These are phyloP conservation scores for Labia minor DNA, from an alignment of 2,888 invertebrate species.

Conservation along the genomic window DNA sequence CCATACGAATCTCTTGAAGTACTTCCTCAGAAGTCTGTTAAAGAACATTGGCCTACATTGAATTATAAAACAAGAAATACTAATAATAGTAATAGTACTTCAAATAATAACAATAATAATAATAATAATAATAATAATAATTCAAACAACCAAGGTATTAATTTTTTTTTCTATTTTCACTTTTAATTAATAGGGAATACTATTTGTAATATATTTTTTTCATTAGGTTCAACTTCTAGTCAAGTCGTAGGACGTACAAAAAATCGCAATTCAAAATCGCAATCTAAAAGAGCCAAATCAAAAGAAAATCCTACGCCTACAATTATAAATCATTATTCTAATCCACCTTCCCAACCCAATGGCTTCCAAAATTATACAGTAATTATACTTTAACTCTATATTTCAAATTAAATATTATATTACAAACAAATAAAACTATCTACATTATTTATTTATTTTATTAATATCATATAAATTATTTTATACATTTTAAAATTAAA, in stretches of 20 bases:
- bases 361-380: slow-evolving; percentile 1
- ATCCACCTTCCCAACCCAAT: not conserved
- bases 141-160: not conserved
- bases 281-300: not conserved
- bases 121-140: not conserved
- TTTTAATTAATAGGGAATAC: not conserved
- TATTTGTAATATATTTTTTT: not conserved
- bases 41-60: not conserved
- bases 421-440: too few relatives aligned
- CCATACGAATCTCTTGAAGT: slow-evolving; percentile 55
- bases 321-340: not conserved
- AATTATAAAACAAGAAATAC: not conserved
- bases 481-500: too few relatives aligned
- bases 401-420: too few relatives aligned
- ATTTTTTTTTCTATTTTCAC: too few relatives aligned
- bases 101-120: not conserved
- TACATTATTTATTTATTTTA: too few relatives aligned
- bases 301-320: not conserved
- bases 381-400: not conserved
- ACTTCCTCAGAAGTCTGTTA: slow-evolving; percentile 32
- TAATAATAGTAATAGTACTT: not conserved
- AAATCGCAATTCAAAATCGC: not conserved
- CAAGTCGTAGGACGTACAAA: not conserved
- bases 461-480: too few relatives aligned
- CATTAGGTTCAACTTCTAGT: not conserved